A percentile compares a stretch with the other conserved stretches of the same genome.
phyloP scores from a whole-genome alignment of 2,797 vertebrate species.

The Sebastes matsubarae region DNA sequence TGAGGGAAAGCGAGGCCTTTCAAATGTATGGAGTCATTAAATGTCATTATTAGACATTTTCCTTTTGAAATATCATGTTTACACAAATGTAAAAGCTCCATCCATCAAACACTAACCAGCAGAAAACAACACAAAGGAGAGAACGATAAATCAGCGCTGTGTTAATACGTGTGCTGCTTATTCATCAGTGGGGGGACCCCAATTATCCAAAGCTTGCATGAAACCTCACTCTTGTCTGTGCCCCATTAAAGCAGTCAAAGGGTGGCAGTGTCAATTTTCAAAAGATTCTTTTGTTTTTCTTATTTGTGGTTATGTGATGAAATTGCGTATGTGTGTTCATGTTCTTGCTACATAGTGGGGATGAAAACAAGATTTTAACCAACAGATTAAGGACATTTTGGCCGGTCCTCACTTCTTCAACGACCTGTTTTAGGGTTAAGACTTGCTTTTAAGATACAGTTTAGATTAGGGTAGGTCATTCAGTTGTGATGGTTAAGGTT shows the following conservation, averaged over 20 bases:
- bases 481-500: neutral
- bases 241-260: conserved; percentile 13
- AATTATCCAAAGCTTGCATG: conserved; percentile 34
- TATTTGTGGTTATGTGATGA: neutral
- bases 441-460: neutral
- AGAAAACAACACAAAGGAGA: conserved; percentile 44
- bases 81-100: conserved; percentile 25
- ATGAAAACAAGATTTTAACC: neutral
- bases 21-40: conserved; percentile 36
- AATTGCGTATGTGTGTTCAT: neutral
- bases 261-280: neutral
- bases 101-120: conserved; percentile 52
- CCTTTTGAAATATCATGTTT: conserved; percentile 48
- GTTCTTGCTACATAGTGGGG: neutral
- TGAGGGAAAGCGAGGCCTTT: conserved; percentile 9
- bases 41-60: conserved; percentile 48
- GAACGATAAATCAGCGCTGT: conserved; percentile 34
- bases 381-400: neutral
- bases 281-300: neutral
- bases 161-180: conserved; percentile 24
- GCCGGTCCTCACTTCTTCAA: neutral
- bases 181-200: conserved; percentile 41
- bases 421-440: neutral
- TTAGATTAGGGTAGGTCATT: neutral
- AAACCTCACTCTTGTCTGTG: conserved; percentile 20